Evolutionary conservation across 2,888 invertebrate genomes (phyloP).

Genomic region (Ligdia adustata): DNA sequence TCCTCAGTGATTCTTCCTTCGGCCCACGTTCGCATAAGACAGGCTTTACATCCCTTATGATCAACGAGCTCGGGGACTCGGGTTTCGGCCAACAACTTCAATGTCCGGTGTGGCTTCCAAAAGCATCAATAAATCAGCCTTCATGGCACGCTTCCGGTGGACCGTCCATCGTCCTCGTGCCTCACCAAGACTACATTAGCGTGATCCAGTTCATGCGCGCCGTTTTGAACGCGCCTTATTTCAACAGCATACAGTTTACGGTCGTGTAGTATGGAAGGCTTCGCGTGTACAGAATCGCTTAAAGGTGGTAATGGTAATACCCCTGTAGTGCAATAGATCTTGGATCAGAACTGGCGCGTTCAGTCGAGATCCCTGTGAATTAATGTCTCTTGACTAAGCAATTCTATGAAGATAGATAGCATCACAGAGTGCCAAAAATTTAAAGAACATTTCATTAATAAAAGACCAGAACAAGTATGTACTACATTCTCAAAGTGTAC

Average conservation of each 20-base stretch:
- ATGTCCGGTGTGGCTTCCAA: slow-evolving; percentile 23
- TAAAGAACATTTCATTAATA: too few relatives aligned
- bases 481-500: too few relatives aligned
- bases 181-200: too few relatives aligned
- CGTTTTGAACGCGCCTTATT: too few relatives aligned
- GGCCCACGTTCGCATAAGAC: background rate
- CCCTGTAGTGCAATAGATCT: slow-evolving; percentile 23
- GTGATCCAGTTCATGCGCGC: too few relatives aligned
- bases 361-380: slow-evolving; percentile 13
- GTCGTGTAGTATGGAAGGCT: too few relatives aligned
- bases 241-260: too few relatives aligned
- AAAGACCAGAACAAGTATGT: too few relatives aligned
- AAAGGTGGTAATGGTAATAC: too few relatives aligned
- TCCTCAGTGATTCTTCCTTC: background rate
- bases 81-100: slow-evolving; percentile 20
- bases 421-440: too few relatives aligned
- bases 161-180: too few relatives aligned
- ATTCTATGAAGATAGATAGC: background rate
- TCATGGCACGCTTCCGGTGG: background rate
- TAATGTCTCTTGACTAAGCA: slow-evolving; percentile 11
- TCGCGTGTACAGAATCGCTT: too few relatives aligned
- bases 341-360: slow-evolving; percentile 10
- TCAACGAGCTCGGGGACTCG: slow-evolving; percentile 16
- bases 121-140: slow-evolving; percentile 25
- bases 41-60: slow-evolving; percentile 10